Conservation (phyloP, 2,797 vertebrate genomes). For the Hirundo rustica region DNA sequence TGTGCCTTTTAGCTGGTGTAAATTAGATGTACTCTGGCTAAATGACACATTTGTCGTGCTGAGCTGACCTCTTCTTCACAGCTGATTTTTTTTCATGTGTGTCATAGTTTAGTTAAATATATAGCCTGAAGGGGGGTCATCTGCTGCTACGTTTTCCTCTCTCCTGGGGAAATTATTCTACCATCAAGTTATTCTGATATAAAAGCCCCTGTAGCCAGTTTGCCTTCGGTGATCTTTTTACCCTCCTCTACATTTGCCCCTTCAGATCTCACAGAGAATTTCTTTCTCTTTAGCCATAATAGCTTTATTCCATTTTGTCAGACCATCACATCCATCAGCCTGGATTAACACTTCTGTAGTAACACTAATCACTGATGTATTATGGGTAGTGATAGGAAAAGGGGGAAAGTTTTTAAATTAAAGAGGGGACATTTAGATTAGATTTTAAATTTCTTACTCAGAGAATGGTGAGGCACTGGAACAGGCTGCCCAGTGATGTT, state of each 20-base stretch:
- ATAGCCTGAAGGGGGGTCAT: slow-evolving; percentile 1
- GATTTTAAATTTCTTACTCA: background rate
- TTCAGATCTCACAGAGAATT: background rate
- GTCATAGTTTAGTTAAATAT: slow-evolving; percentile 26
- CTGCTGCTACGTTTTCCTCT: background rate
- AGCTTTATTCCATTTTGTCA: background rate
- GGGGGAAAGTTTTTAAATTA: background rate
- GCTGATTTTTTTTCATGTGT: slow-evolving; percentile 17
- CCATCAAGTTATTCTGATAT: slow-evolving; percentile 1
- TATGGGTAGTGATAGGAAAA: background rate
- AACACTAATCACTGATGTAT: background rate
- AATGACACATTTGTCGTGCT: background rate
- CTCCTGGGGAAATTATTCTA: slow-evolving; percentile 31
- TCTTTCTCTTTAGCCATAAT: background rate
- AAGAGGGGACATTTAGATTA: background rate
- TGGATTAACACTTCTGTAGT: background rate
- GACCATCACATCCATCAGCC: background rate
- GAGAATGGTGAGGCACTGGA: background rate
- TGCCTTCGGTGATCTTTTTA: background rate
- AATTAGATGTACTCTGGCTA: slow-evolving; percentile 39
- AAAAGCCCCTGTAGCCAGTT: background rate
- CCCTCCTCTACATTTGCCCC: background rate
- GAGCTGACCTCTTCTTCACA: slow-evolving; percentile 42
- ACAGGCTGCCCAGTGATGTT: background rate
- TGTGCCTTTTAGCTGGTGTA: slow-evolving; percentile 8